These are phyloP conservation scores for Serrognathus titanus DNA, from an alignment of 2,888 invertebrate species.

Conservation along the genomic window DNA sequence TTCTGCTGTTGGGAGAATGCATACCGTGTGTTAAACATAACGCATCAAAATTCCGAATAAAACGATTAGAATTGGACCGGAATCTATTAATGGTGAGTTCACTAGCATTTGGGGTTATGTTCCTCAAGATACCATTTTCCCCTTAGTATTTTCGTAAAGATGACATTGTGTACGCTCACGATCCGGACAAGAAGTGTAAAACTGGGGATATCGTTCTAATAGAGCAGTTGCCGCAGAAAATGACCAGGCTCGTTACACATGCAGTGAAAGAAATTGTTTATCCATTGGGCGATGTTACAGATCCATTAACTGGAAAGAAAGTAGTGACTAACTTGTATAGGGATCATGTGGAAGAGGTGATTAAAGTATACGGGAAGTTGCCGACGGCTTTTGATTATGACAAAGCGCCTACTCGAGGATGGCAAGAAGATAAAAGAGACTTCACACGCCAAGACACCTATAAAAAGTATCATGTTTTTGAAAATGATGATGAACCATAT, in stretches of 20 bases:
- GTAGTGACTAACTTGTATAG: slow-evolving; percentile 70
- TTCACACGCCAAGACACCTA: slow-evolving; percentile 75
- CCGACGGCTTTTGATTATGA: slow-evolving; percentile 69
- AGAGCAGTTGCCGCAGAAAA: slow-evolving; percentile 66
- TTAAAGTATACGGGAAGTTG: slow-evolving; percentile 67
- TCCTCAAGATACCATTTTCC: slow-evolving; percentile 33
- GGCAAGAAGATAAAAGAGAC: slow-evolving; percentile 78
- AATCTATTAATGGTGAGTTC: slow-evolving; percentile 72
- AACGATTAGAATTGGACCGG: slow-evolving; percentile 69
- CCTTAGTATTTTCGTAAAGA: slow-evolving; percentile 73
- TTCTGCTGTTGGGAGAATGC: slow-evolving; percentile 71
- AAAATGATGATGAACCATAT: slow-evolving; percentile 68
- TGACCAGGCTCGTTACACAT: slow-evolving; percentile 76
- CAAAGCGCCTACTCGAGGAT: slow-evolving; percentile 74
- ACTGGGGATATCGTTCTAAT: slow-evolving; percentile 81
- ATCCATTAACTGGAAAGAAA: slow-evolving; percentile 80
- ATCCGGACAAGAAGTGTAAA: slow-evolving; percentile 74
- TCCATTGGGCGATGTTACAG: slow-evolving; percentile 79
- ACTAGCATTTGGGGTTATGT: slow-evolving; percentile 21
- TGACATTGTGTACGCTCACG: slow-evolving; percentile 71
- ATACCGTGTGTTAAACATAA: slow-evolving; percentile 74
- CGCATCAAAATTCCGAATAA: slow-evolving; percentile 75
- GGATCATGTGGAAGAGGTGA: slow-evolving; percentile 67
- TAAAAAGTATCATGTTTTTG: slow-evolving; percentile 75
- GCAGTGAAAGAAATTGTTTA: slow-evolving; percentile 76